Evolutionary conservation across 1,140 invertebrate genomes (phyloP).

Genomic region (Ptiloglossa arizonensis): DNA sequence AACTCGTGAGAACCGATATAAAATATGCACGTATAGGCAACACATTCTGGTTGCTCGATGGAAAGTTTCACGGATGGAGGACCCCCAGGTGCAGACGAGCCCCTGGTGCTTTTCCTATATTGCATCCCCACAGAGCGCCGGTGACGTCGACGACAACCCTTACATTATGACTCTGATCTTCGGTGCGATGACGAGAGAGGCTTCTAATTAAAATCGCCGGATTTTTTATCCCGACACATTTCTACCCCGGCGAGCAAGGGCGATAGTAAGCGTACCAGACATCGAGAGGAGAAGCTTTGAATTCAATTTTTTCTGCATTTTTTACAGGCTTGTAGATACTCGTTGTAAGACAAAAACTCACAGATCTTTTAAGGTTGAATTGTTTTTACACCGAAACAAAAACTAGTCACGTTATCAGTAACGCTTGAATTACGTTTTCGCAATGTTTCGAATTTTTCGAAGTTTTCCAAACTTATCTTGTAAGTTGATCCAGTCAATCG

Average conservation of each 20-base stretch:
- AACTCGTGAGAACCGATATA: too few species aligned
- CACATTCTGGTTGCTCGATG: neutral
- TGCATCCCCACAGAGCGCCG: slow-evolving; percentile 41
- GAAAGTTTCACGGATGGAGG: neutral
- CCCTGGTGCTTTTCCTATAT: slow-evolving; percentile 39
- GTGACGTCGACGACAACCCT: slow-evolving; percentile 46
- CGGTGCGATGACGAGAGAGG: slow-evolving; percentile 59
- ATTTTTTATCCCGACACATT: slow-evolving; percentile 49
- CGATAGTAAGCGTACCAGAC: slow-evolving; percentile 18
- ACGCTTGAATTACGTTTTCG: too few species aligned
- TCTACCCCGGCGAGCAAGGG: slow-evolving; percentile 33
- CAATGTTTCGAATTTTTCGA: too few species aligned
- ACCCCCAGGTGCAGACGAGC: slow-evolving; percentile 14
- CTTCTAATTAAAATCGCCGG: slow-evolving; percentile 62
- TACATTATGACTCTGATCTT: slow-evolving; percentile 61
- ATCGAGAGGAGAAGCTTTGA: too few species aligned
- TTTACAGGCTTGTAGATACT: too few species aligned
- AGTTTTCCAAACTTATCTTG: too few species aligned
- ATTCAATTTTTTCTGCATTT: too few species aligned
- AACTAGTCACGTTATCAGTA: too few species aligned
- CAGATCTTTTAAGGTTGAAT: too few species aligned
- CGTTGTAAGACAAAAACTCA: too few species aligned
- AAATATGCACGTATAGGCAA: neutral
- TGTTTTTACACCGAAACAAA: too few species aligned
- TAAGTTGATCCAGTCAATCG: too few species aligned